Conservation (phyloP, 1,140 invertebrate species). For the Campoletis sonorensis region DNA sequence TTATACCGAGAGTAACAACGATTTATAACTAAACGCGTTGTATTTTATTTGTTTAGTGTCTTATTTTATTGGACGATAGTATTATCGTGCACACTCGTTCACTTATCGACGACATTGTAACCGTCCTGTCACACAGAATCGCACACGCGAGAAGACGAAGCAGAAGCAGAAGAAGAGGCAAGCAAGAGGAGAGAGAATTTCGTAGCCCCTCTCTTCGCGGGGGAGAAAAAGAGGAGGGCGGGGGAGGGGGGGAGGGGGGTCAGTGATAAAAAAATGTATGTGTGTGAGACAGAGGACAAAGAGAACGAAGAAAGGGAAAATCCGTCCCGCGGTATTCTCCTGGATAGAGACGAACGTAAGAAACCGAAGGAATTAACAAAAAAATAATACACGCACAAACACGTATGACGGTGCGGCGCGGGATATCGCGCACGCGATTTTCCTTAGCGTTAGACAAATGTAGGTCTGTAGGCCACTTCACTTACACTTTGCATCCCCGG, state of each 20-base stretch:
- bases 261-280: conserved; percentile 17
- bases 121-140: background rate
- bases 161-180: background rate
- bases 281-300: background rate
- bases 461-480: conserved; percentile 84
- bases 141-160: background rate
- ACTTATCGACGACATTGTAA: conserved; percentile 42
- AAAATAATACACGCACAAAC: background rate
- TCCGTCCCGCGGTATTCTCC: background rate
- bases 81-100: conserved; percentile 23
- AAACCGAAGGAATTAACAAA: conserved; percentile 48
- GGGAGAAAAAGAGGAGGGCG: background rate
- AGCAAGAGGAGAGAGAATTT: conserved; percentile 15
- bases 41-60: background rate
- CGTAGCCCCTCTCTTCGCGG: conserved; percentile 11
- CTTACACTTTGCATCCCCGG: conserved; percentile 79
- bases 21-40: background rate
- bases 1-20: background rate
- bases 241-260: background rate
- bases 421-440: conserved; percentile 37
- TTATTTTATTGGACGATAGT: background rate
- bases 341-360: background rate
- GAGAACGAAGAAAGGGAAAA: background rate
- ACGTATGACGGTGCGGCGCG: too few species aligned
- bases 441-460: conserved; percentile 77